phyloP scores from a whole-genome alignment of 1,140 invertebrate species.

The Periplaneta americana region DNA sequence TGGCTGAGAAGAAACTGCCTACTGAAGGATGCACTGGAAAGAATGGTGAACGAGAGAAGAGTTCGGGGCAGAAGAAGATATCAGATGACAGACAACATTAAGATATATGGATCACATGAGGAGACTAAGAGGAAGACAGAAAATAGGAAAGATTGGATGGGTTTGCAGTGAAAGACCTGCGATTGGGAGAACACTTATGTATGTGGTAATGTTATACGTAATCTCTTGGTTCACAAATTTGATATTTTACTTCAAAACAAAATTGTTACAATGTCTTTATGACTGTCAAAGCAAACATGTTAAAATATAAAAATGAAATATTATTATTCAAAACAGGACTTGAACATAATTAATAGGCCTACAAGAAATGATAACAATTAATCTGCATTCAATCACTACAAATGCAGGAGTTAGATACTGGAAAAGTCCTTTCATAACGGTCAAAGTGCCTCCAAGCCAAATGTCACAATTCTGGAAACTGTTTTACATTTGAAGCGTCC shows the following conservation, averaged over 20 bases:
- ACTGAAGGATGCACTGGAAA: too few relatives aligned
- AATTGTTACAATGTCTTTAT: neutral
- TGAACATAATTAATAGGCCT: neutral
- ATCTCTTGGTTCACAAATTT: neutral
- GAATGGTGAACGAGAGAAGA: too few relatives aligned
- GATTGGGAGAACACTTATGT: too few relatives aligned
- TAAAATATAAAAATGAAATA: neutral
- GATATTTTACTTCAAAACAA: neutral
- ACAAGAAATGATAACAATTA: neutral
- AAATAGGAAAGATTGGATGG: too few relatives aligned
- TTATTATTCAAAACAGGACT: neutral
- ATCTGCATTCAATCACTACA: neutral
- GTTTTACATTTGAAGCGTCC: too few relatives aligned
- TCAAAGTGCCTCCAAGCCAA: neutral
- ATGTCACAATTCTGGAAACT: neutral
- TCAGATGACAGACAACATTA: too few relatives aligned
- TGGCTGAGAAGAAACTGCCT: too few relatives aligned
- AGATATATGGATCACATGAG: too few relatives aligned
- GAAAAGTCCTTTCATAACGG: neutral
- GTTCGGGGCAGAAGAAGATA: too few relatives aligned
- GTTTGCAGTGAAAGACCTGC: too few relatives aligned
- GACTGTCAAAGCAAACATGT: neutral
- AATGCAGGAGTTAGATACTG: neutral
- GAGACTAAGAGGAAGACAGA: too few relatives aligned
- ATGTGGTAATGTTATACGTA: too few relatives aligned